Base-by-base conservation (phyloP, 1,140 invertebrate species). In the Battus philenor region DNA sequence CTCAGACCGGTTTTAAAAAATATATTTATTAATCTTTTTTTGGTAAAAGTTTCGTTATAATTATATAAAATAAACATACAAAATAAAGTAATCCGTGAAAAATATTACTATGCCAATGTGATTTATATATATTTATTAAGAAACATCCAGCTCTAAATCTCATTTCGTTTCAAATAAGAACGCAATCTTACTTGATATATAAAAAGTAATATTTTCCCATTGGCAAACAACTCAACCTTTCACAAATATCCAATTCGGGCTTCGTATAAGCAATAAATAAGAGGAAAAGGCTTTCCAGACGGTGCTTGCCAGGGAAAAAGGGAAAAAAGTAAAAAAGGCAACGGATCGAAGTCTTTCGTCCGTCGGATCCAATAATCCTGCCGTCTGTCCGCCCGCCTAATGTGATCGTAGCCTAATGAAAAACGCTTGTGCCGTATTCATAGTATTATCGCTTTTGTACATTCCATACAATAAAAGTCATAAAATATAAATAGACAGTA, bases 211-310 rank as follows among this genome's bases (percentile, higher is more conserved):
- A 76, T 68, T 74, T 65, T 67, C 61, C 60, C 61, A 71, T 72
- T 54, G 63, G 58, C 66, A 66, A 77, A 79, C 64, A 72, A 60
- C 56, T 68, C 64, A 68, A 75, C 69, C 68, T 78, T 72, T 75
- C 65, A 72, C 74, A 80, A 83, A 83, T 81, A 81, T 81, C 77
- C 79, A 79, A 83, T 83, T 83, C 74, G 62, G 58, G 65, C 55
- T 76, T 59, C 77, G 77, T 83, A 83, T 83, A 83, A 83, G 79
- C 79, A 81, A 81, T 83, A 81, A 83, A 83, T 83, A 83, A 83
- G 73, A 76, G 79, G 79, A 80, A 80, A 80, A 77, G 74, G 70
- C 73, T 78, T 82, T 69, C 79, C 76, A 80, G 77, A 81, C 76
- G 68, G 67, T 58, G 57, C 66, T 56, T 54, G 60, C 48, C 43